phyloP scores from a whole-genome alignment of 2,113 vertebrate genomes.

The Acanthochromis polyacanthus region DNA sequence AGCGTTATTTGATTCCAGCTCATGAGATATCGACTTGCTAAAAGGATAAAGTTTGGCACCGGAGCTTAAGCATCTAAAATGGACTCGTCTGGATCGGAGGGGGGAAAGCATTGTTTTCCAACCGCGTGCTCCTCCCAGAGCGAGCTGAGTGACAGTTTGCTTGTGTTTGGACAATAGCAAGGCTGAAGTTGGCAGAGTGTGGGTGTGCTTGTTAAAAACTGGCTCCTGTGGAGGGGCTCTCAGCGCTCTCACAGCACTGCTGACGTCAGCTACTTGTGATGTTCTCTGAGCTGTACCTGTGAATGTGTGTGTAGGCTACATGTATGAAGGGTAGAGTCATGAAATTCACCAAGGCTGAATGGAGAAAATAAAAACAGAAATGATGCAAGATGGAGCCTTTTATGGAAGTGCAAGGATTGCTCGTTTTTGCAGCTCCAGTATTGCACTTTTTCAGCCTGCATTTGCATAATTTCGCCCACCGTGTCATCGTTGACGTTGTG shows the following conservation, averaged over 20 bases:
- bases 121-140: slow-evolving; percentile 49
- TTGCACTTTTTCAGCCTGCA: not conserved
- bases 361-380: slow-evolving; percentile 8
- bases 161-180: slow-evolving; percentile 72
- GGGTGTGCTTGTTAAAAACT: slow-evolving; percentile 77
- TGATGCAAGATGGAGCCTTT: slow-evolving; percentile 1
- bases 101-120: slow-evolving; percentile 58
- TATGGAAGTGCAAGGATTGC: not conserved
- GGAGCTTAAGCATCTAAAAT: slow-evolving; percentile 42
- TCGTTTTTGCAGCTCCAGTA: not conserved
- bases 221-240: slow-evolving; percentile 65
- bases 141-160: slow-evolving; percentile 57
- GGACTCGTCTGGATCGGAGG: slow-evolving; percentile 47
- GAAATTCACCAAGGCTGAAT: slow-evolving; percentile 28
- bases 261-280: slow-evolving; percentile 77
- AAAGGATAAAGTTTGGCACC: slow-evolving; percentile 40
- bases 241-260: slow-evolving; percentile 62
- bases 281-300: slow-evolving; percentile 51
- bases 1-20: slow-evolving; percentile 59
- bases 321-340: slow-evolving; percentile 26
- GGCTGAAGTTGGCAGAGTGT: slow-evolving; percentile 75
- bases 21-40: slow-evolving; percentile 41
- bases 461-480: not conserved
- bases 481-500: too few species aligned
- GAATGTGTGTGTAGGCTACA: slow-evolving; percentile 39